Conservation (phyloP, 2,113 vertebrate species). For the Actenoides hombroni region DNA sequence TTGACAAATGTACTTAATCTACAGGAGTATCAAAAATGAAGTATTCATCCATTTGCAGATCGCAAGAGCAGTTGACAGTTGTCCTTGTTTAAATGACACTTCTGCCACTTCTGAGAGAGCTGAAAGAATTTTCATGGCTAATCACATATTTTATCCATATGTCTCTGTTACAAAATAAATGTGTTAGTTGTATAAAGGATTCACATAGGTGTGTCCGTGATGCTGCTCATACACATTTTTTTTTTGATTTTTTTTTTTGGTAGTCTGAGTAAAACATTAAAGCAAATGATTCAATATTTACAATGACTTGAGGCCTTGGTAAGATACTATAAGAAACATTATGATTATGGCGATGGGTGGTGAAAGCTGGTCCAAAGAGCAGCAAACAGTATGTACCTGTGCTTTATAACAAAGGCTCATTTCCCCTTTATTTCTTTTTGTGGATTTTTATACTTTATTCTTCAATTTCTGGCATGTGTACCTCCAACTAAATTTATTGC, state of each 20-base stretch:
- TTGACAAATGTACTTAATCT: neutral
- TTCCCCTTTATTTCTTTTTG: neutral
- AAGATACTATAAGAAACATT: neutral
- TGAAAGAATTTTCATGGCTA: neutral
- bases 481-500: neutral
- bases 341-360: neutral
- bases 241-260: neutral
- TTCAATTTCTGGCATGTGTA: neutral
- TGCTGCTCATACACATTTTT: neutral
- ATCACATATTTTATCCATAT: neutral
- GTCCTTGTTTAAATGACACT: neutral
- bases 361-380: neutral
- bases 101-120: neutral
- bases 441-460: neutral
- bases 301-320: neutral
- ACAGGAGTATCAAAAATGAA: rapidly evolving
- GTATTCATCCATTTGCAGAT: neutral
- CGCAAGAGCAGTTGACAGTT: neutral
- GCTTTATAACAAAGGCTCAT: neutral
- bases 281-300: neutral
- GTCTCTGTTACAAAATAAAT: neutral
- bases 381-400: neutral
- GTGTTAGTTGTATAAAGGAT: neutral
- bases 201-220: neutral
- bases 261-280: neutral